These are phyloP conservation scores for Cremastinae sp. DNA, from an alignment of 2,888 invertebrate genomes.

Conservation along the genomic window DNA sequence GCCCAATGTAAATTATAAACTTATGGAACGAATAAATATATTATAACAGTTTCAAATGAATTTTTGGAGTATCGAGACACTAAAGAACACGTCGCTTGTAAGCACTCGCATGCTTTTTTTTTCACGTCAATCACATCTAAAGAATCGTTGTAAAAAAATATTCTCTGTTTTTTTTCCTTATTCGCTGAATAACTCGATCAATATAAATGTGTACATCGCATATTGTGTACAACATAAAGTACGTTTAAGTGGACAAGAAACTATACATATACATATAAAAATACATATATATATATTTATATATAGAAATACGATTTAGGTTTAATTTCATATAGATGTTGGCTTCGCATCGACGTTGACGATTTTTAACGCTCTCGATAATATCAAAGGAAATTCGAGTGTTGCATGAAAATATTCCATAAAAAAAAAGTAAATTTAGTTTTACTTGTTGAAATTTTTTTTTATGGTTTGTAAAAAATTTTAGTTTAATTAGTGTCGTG, in stretches of 20 bases:
- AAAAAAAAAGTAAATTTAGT: slow-evolving; percentile 1
- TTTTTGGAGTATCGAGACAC: slow-evolving; percentile 29
- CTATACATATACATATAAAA: slow-evolving; percentile 45
- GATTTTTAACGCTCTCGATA: slow-evolving; percentile 46
- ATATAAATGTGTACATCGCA: slow-evolving; percentile 36
- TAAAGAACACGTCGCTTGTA: slow-evolving; percentile 20
- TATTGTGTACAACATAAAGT: slow-evolving; percentile 49
- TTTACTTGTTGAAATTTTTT: neutral
- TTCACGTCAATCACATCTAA: slow-evolving; percentile 37
- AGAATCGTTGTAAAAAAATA: slow-evolving; percentile 25
- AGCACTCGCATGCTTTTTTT: slow-evolving; percentile 40
- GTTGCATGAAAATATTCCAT: neutral
- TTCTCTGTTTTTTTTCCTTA: slow-evolving; percentile 19
- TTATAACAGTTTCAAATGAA: slow-evolving; percentile 26
- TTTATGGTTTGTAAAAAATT: neutral
- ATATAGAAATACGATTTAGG: slow-evolving; percentile 50
- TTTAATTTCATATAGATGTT: slow-evolving; percentile 47
- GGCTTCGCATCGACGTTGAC: slow-evolving; percentile 45
- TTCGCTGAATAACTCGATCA: slow-evolving; percentile 22
- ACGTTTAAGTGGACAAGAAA: slow-evolving; percentile 20
- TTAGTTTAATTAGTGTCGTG: neutral
- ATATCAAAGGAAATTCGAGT: slow-evolving; percentile 15
- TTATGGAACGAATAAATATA: neutral
- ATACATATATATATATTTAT: slow-evolving; percentile 57
- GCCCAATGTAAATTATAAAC: neutral